Conservation (phyloP, 92 coral and sea anemone species). For the Galaxea fascicularis region DNA sequence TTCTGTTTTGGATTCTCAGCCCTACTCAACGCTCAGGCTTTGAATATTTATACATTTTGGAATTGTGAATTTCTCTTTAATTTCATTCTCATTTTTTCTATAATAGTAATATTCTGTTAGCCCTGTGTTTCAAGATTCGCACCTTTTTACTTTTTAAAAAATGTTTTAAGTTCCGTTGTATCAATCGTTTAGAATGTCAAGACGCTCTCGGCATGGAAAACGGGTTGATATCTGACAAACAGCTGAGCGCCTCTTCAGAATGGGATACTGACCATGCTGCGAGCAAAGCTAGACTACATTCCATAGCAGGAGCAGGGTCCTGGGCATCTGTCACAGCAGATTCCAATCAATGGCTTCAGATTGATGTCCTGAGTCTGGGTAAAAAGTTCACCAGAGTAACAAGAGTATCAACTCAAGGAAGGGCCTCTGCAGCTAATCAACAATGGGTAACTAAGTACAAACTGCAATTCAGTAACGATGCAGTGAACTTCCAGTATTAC, state of each 20-base stretch:
- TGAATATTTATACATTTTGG: too few species aligned
- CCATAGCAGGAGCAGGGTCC: not conserved
- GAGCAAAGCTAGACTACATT: not conserved
- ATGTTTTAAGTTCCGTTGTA: not conserved
- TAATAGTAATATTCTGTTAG: too few species aligned
- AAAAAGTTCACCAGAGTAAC: not conserved
- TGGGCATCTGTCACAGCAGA: not conserved
- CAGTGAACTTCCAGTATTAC: constrained; percentile 3
- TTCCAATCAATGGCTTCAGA: constrained; percentile 15
- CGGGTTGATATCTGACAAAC: not conserved
- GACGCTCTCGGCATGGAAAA: constrained; percentile 20
- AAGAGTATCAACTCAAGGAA: constrained; percentile 32
- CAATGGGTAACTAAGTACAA: constrained; percentile 19
- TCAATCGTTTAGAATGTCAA: constrained; percentile 12
- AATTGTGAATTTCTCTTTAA: too few species aligned
- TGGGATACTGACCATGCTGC: not conserved
- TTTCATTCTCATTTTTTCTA: too few species aligned
- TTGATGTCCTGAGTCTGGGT: not conserved
- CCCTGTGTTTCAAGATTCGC: too few species aligned
- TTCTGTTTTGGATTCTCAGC: too few species aligned
- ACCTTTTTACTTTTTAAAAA: not conserved
- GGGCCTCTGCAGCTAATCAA: not conserved
- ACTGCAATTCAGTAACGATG: constrained; percentile 9
- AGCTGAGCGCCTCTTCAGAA: constrained; percentile 12
- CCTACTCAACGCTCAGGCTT: too few species aligned